phyloP scores from a whole-genome alignment of 2,888 invertebrate species.

The Galeruca laticollis region DNA sequence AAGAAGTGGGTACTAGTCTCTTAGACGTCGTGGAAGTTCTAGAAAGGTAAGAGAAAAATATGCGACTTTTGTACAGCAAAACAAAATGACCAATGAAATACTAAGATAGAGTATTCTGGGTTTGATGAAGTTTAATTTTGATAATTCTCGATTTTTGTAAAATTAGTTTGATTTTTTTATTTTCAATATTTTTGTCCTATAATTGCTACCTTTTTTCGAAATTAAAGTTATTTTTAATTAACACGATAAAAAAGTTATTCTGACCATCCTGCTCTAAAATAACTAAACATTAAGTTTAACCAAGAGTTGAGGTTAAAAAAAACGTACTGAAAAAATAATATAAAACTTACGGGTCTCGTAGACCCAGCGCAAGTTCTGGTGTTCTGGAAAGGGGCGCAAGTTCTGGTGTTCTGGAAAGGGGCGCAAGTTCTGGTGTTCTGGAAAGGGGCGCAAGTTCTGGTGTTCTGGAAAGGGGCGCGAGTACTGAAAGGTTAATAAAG shows the following conservation, averaged over 20 bases:
- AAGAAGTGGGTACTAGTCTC: conserved; percentile 12
- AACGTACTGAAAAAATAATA: not conserved
- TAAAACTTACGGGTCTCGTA: not conserved
- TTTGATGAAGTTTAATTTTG: too few species aligned
- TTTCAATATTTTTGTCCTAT: conserved; percentile 19
- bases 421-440: conserved; percentile 2
- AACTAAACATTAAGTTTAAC: conserved; percentile 16
- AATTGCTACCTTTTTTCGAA: conserved; percentile 10
- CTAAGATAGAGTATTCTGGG: too few species aligned
- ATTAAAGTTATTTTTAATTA: conserved; percentile 7
- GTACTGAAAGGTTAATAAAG: not conserved
- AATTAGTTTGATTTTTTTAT: conserved; percentile 20
- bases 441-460: conserved; percentile 7
- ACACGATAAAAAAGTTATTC: conserved; percentile 19
- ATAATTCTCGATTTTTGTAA: too few species aligned
- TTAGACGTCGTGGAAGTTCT: conserved; percentile 15
- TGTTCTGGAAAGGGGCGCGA: not conserved
- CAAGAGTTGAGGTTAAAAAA: conserved; percentile 10
- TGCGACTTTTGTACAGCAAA: conserved; percentile 23
- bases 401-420: too few species aligned
- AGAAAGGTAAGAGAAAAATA: conserved; percentile 19
- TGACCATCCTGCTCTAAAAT: conserved; percentile 17
- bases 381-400: not conserved
- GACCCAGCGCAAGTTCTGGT: conserved; percentile 13
- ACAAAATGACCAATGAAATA: conserved; percentile 9